These are phyloP conservation scores for Phylloscopus collybita DNA, from an alignment of 2,797 vertebrate genomes.

Conservation along the genomic window DNA sequence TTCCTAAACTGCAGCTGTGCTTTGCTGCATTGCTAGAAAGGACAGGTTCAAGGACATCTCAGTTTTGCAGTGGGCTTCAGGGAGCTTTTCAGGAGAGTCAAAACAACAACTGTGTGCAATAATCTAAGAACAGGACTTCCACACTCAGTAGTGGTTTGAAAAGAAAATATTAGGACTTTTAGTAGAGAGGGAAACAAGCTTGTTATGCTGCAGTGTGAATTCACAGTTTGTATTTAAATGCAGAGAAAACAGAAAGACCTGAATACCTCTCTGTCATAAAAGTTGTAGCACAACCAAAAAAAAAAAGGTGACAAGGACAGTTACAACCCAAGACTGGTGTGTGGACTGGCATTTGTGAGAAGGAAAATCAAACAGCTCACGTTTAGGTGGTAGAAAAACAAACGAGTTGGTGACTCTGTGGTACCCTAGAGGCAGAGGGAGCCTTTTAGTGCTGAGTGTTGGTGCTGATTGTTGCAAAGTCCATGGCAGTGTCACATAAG, in stretches of 20 bases:
- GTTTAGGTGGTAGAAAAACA: neutral
- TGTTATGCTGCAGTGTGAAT: neutral
- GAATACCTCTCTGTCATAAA: neutral
- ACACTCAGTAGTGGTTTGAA: neutral
- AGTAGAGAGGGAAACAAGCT: neutral
- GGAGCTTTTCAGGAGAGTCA: neutral
- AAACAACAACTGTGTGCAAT: neutral
- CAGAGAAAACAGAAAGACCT: neutral
- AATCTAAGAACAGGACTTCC: neutral
- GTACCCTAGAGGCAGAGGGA: neutral
- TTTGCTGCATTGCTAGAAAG: neutral
- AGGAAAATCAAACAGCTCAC: neutral
- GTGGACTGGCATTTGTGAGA: neutral
- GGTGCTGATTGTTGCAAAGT: neutral
- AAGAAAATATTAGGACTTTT: neutral
- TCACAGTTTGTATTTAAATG: neutral
- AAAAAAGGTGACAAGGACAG: neutral
- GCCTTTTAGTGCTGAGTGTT: neutral
- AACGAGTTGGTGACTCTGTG: neutral
- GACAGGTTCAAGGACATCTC: conserved; percentile 21
- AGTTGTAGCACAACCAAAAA: neutral
- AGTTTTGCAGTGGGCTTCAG: neutral
- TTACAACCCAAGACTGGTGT: neutral
- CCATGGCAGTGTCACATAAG: neutral
- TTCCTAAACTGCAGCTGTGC: neutral